A percentile compares a stretch with the other conserved stretches of the same genome.
phyloP scores from a whole-genome alignment of 2,888 invertebrate genomes.

The Scaptomyza flava region DNA sequence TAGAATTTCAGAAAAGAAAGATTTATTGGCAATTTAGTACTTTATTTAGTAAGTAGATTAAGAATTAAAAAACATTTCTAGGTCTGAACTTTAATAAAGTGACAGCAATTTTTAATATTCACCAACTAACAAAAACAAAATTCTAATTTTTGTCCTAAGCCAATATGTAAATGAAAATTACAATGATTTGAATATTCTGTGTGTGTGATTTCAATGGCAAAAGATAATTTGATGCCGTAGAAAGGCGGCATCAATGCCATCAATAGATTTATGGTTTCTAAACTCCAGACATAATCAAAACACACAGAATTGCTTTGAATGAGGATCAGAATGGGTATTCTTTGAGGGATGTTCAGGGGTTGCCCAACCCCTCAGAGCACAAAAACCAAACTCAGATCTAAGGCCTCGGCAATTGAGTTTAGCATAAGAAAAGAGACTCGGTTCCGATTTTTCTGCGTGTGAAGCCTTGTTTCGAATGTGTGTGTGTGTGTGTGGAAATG shows the following conservation, averaged over 20 bases:
- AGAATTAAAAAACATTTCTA: no score
- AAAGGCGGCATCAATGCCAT: conserved; percentile 76
- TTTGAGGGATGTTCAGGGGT: conserved; percentile 29
- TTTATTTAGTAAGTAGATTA: no score
- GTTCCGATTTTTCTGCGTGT: conserved; percentile 42
- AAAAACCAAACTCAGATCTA: conserved; percentile 5
- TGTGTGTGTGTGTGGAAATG: conserved; percentile 16
- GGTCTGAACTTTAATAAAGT: no score
- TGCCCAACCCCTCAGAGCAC: conserved; percentile 31
- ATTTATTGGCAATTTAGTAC: no score
- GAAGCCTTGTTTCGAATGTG: conserved; percentile 40
- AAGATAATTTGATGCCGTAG: conserved; percentile 77
- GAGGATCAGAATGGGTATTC: conserved; percentile 12
- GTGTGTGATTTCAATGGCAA: conserved; percentile 65
- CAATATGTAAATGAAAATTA: conserved; percentile 66
- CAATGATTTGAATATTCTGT: conserved; percentile 57
- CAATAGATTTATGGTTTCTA: conserved; percentile 82
- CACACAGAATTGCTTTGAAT: conserved; percentile 50
- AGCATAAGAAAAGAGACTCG: conserved; percentile 61
- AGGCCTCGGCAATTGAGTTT: conserved; percentile 30
- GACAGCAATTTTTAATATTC: neutral
- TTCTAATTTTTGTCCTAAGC: conserved; percentile 1
- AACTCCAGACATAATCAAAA: conserved; percentile 75
- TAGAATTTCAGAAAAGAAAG: no score
- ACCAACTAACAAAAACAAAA: neutral